Evolutionary conservation across 2,797 vertebrate genomes (phyloP).

Genomic region (Menidia menidia): DNA sequence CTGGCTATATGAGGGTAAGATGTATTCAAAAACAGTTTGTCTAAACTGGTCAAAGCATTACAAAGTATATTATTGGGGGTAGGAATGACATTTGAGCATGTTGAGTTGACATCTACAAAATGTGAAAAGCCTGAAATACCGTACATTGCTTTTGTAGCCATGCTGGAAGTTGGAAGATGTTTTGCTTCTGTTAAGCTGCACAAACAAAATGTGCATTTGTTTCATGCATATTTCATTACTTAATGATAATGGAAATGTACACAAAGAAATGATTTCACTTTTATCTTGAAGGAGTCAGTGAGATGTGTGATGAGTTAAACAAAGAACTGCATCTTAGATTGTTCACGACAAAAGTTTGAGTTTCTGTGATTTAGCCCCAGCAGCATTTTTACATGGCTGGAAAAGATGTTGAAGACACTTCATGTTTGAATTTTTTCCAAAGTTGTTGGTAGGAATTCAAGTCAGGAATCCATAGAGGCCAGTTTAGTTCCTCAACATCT

Average conservation of each 20-base stretch:
- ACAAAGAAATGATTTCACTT: neutral
- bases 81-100: neutral
- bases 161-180: too few species aligned
- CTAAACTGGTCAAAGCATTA: neutral
- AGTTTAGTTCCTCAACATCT: neutral
- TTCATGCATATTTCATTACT: too few species aligned
- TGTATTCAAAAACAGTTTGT: neutral
- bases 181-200: too few species aligned
- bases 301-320: too few species aligned
- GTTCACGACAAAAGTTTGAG: neutral
- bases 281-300: too few species aligned
- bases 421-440: too few species aligned
- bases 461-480: neutral
- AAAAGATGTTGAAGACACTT: neutral
- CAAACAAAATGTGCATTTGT: too few species aligned
- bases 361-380: constrained; percentile 2
- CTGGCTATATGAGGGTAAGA: constrained; percentile 97
- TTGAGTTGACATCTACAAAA: neutral
- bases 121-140: neutral
- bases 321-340: too few species aligned
- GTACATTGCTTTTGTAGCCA: too few species aligned
- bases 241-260: neutral
- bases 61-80: neutral
- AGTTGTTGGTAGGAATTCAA: neutral
- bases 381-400: neutral